Percentiles rank a stretch among this genome's conserved stretches.
Evolutionary conservation across 2,113 vertebrate species (phyloP).

Genomic region (Puffinus mauretanicus): DNA sequence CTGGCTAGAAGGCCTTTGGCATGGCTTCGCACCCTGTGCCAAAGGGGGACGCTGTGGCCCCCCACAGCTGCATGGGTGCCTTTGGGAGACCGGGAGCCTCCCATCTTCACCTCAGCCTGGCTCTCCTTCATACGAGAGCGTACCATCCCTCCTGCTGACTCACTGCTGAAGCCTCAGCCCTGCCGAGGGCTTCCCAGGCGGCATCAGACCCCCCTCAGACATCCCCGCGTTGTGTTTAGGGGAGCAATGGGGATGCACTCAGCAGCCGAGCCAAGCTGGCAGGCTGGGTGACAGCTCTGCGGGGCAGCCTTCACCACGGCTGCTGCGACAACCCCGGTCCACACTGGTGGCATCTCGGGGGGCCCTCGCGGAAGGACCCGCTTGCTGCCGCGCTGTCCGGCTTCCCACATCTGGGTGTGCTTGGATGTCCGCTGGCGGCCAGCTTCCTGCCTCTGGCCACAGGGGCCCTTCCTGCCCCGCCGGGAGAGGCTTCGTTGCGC

Average conservation of each 20-base stretch:
- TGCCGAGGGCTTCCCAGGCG: neutral
- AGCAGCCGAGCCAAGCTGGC: neutral
- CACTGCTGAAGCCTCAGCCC: neutral
- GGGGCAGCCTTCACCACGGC: neutral
- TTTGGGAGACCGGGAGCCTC: neutral
- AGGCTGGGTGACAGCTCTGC: neutral
- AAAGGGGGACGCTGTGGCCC: neutral
- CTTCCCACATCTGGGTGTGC: neutral
- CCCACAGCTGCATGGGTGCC: neutral
- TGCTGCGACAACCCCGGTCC: fast-evolving
- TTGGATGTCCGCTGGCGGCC: neutral
- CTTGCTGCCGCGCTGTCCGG: neutral
- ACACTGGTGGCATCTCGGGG: fast-evolving
- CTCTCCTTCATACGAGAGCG: neutral
- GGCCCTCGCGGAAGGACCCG: fast-evolving
- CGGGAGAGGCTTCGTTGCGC: neutral
- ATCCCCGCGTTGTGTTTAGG: neutral
- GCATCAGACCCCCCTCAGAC: neutral
- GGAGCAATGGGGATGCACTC: neutral
- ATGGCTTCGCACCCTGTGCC: neutral
- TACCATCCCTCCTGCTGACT: conserved; percentile 13
- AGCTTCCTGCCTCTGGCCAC: neutral
- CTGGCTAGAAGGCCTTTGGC: neutral
- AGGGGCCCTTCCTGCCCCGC: neutral
- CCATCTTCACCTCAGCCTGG: neutral